A percentile compares a stretch with the other conserved stretches of the same genome.
phyloP scores from a whole-genome alignment of 2,113 vertebrate species.

The Scortum barcoo region DNA sequence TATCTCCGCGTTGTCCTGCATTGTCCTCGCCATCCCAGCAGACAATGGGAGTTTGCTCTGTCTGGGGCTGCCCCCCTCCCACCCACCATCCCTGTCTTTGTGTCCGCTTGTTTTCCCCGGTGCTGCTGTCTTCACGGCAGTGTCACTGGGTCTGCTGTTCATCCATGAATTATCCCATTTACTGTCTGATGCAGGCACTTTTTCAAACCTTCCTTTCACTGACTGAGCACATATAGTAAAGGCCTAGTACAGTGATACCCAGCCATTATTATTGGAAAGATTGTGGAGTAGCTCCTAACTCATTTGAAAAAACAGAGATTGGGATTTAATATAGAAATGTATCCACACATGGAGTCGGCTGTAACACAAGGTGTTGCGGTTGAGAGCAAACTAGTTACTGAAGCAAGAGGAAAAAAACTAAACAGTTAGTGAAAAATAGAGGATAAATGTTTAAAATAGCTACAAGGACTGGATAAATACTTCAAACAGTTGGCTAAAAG shows the following conservation, averaged over 20 bases:
- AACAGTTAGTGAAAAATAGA: not conserved
- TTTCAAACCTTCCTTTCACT: constrained; percentile 2
- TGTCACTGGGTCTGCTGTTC: constrained; percentile 41
- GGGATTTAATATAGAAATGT: not conserved
- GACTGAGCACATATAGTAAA: constrained; percentile 11
- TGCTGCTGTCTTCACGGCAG: constrained; percentile 46
- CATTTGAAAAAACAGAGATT: not conserved
- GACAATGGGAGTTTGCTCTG: constrained; percentile 74
- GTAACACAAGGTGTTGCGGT: not conserved
- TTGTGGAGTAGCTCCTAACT: not conserved
- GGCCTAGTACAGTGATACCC: not conserved
- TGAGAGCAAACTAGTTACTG: not conserved
- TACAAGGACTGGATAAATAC: too few species aligned
- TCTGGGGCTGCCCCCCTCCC: constrained; percentile 48
- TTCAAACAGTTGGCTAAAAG: too few species aligned
- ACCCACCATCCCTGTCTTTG: constrained; percentile 48
- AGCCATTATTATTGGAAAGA: too few species aligned
- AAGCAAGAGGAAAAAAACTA: not conserved
- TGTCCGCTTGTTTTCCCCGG: constrained; percentile 67
- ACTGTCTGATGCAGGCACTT: constrained; percentile 33
- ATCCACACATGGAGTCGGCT: not conserved
- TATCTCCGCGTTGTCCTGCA: constrained; percentile 66
- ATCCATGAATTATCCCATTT: constrained; percentile 33
- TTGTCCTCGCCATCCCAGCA: constrained; percentile 62
- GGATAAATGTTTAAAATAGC: not conserved